Conservation (phyloP, 2,113 vertebrate genomes). For the Eulacestoma nigropectus region DNA sequence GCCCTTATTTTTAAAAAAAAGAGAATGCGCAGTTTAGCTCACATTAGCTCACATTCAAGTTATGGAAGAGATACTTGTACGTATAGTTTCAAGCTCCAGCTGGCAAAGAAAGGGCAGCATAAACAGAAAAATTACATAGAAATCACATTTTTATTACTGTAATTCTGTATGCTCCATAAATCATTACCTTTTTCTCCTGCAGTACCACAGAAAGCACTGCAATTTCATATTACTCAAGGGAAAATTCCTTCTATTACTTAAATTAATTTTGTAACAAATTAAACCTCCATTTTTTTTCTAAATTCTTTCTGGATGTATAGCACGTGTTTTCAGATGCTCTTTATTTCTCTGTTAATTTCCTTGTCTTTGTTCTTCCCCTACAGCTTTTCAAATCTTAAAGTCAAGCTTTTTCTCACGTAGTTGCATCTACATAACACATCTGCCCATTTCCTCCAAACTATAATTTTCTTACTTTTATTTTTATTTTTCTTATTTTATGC, state of each 20-base stretch:
- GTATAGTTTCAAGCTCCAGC: neutral
- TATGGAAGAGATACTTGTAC: neutral
- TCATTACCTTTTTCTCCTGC: neutral
- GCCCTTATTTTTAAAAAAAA: neutral
- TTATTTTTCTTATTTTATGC: neutral
- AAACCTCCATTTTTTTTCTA: fast-evolving
- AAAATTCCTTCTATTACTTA: neutral
- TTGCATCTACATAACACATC: neutral
- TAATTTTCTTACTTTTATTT: neutral
- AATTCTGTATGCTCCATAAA: neutral
- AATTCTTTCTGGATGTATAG: neutral
- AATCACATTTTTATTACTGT: neutral
- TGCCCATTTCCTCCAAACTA: neutral
- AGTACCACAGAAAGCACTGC: neutral
- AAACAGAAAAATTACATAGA: neutral
- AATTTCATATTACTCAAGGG: neutral
- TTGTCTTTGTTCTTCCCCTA: neutral
- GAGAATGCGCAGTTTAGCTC: neutral
- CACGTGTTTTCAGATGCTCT: neutral
- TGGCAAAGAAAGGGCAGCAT: neutral
- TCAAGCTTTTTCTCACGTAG: neutral
- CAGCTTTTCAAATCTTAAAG: neutral
- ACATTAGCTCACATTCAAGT: neutral
- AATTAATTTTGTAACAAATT: neutral
- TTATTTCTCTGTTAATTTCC: neutral